Conservation (phyloP, 2,113 vertebrate genomes). For the Oryctolagus cuniculus region DNA sequence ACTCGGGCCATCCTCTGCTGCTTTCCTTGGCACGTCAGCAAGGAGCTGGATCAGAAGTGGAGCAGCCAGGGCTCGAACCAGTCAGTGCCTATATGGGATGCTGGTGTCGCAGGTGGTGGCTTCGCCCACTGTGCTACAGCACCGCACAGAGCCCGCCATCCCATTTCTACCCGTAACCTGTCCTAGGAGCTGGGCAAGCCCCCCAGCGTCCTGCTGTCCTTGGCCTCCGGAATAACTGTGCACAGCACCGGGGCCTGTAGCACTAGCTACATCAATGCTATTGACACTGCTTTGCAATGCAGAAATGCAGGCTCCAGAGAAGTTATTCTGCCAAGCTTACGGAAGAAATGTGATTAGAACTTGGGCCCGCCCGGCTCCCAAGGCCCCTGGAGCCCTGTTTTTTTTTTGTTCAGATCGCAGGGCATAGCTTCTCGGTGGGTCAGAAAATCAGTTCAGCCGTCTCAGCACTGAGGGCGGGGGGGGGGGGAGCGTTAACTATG, state of each 20-base stretch:
- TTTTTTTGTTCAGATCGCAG: neutral
- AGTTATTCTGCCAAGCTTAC: slow-evolving; percentile 17
- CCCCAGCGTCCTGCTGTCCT: neutral
- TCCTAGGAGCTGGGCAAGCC: neutral
- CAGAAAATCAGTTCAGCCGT: neutral
- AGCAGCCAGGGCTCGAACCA: too few relatives aligned
- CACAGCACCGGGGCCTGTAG: neutral
- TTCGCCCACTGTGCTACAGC: too few relatives aligned
- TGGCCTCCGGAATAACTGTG: neutral
- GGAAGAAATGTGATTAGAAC: neutral
- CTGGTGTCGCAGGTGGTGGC: too few relatives aligned
- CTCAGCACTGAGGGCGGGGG: neutral
- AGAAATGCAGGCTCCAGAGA: slow-evolving; percentile 22
- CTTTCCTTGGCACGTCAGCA: too few relatives aligned
- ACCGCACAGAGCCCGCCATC: too few relatives aligned
- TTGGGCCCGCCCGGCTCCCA: neutral
- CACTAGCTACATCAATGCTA: neutral
- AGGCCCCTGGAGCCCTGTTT: neutral
- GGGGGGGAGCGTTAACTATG: neutral
- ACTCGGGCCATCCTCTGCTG: too few relatives aligned
- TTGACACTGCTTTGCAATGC: neutral
- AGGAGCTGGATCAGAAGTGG: too few relatives aligned
- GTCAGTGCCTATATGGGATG: too few relatives aligned
- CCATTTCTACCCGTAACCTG: neutral
- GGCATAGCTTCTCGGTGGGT: neutral